phyloP scores from a whole-genome alignment of 2,888 invertebrate genomes.

The Leucophenga montana region DNA sequence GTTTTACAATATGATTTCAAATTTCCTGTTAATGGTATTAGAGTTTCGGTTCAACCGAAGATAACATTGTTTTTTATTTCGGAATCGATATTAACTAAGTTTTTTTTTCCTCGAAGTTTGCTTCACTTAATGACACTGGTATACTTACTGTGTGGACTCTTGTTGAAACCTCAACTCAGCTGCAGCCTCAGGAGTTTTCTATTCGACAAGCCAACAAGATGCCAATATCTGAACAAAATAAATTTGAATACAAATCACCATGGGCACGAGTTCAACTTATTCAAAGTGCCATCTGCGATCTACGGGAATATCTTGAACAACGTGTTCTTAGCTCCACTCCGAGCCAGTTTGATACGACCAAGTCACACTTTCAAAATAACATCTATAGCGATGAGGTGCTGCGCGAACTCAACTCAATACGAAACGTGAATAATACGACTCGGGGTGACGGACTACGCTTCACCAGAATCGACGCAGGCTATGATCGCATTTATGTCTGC shows the following conservation, averaged over 20 bases:
- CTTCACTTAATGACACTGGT: constrained; percentile 73
- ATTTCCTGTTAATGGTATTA: no score
- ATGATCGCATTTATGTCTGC: constrained; percentile 67
- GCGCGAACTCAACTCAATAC: constrained; percentile 65
- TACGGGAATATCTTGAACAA: constrained; percentile 62
- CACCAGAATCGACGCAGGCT: constrained; percentile 66
- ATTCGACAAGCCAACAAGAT: constrained; percentile 1
- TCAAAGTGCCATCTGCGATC: constrained; percentile 68
- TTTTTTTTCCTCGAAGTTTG: constrained; percentile 61
- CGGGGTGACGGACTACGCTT: constrained; percentile 67
- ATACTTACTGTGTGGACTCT: constrained; percentile 73
- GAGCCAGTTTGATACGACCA: constrained; percentile 69
- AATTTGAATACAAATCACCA: constrained; percentile 68
- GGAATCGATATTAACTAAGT: neutral
- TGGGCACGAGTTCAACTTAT: constrained; percentile 71
- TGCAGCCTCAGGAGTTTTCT: neutral
- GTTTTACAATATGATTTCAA: no score
- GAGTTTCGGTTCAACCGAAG: no score
- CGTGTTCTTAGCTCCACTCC: constrained; percentile 51
- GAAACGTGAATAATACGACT: constrained; percentile 38
- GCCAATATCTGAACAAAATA: constrained; percentile 1
- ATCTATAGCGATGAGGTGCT: constrained; percentile 70
- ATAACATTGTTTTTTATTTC: no score
- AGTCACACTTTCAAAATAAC: constrained; percentile 69
- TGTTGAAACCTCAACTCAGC: constrained; percentile 55